Conservation (phyloP, 2,888 invertebrate genomes). For the Hypsopygia costalis region DNA sequence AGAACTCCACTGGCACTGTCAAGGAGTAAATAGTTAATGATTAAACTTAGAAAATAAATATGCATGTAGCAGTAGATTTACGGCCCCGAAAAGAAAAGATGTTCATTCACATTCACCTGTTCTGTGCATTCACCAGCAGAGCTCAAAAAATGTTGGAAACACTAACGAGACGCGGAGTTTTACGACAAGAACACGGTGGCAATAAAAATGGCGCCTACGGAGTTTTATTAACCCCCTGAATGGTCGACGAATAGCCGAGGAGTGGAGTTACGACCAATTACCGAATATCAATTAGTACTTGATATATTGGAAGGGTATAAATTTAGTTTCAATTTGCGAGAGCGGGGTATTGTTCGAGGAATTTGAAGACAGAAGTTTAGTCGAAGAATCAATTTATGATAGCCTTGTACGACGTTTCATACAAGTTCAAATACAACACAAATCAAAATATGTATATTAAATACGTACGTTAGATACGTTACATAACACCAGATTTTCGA, state of each 20-base stretch:
- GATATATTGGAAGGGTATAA: slow-evolving; percentile 30
- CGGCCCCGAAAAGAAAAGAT: not conserved
- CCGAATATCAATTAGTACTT: slow-evolving; percentile 48
- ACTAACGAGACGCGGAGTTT: not conserved
- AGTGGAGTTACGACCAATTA: slow-evolving; percentile 39
- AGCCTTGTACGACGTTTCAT: too few species aligned
- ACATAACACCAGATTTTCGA: too few species aligned
- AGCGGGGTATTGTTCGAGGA: not conserved
- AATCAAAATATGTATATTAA: too few species aligned
- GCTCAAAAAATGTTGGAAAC: not conserved
- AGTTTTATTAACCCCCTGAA: slow-evolving; percentile 17
- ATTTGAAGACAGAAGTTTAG: not conserved
- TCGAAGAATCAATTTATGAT: too few species aligned
- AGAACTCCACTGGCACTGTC: too few species aligned
- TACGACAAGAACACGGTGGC: slow-evolving; percentile 1
- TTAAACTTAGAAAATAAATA: too few species aligned
- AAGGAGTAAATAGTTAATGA: too few species aligned
- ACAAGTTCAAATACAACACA: too few species aligned
- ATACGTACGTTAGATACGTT: too few species aligned
- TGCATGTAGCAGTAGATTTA: too few species aligned
- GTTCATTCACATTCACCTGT: too few species aligned
- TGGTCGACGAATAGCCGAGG: slow-evolving; percentile 17
- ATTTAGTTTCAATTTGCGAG: slow-evolving; percentile 17
- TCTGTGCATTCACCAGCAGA: not conserved
- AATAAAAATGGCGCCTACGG: slow-evolving; percentile 11